Percentiles rank a stretch among this genome's conserved stretches.
Conservation (phyloP, 2,113 vertebrate genomes). For the Synchiropus splendidus region DNA sequence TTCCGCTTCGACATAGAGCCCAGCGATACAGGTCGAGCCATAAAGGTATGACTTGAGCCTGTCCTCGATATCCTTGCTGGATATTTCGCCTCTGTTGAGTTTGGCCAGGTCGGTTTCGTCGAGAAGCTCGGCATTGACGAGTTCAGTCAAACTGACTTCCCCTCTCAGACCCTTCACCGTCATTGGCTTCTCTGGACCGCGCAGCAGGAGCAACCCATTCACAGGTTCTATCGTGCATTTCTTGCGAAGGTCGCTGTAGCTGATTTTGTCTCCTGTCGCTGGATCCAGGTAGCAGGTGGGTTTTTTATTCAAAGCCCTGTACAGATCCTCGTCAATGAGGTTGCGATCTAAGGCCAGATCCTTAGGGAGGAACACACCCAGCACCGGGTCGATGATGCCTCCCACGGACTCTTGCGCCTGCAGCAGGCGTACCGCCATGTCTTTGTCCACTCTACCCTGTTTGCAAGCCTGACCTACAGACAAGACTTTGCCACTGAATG, state of each 20-base stretch:
- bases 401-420: constrained; percentile 87
- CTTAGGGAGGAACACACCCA: constrained; percentile 86
- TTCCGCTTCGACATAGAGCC: constrained; percentile 89
- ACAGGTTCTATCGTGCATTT: constrained; percentile 79
- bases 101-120: constrained; percentile 67
- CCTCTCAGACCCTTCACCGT: constrained; percentile 81
- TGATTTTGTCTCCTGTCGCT: constrained; percentile 73
- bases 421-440: constrained; percentile 76
- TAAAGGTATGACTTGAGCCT: constrained; percentile 83
- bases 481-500: constrained; percentile 82
- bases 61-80: constrained; percentile 77
- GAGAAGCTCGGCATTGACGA: constrained; percentile 75
- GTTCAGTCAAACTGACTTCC: constrained; percentile 67
- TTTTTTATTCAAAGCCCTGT: constrained; percentile 79
- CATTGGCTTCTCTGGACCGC: constrained; percentile 66
- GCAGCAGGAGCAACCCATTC: constrained; percentile 78
- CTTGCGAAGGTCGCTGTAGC: constrained; percentile 76
- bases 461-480: constrained; percentile 85
- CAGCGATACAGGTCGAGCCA: constrained; percentile 89
- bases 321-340: constrained; percentile 83
- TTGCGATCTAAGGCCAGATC: constrained; percentile 83
- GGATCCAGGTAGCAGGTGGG: constrained; percentile 83
- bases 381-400: constrained; percentile 84
- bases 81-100: constrained; percentile 71
- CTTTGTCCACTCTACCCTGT: constrained; percentile 77